Conservation (phyloP, 2,113 vertebrate species). For the Bambusicola thoracicus region DNA sequence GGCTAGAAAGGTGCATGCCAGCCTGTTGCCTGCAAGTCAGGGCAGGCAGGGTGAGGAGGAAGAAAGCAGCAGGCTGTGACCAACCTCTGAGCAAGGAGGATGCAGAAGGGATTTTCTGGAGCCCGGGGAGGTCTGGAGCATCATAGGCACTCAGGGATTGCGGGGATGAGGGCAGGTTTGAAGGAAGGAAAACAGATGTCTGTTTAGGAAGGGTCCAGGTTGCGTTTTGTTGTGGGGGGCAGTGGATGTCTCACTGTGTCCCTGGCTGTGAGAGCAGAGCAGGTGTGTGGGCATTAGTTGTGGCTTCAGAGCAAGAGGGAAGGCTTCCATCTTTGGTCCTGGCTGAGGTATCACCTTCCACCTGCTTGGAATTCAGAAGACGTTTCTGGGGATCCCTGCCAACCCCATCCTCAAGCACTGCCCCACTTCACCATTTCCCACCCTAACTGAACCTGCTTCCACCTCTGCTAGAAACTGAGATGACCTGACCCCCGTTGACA, state of each 20-base stretch:
- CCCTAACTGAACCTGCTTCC: not conserved
- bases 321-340: not conserved
- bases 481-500: not conserved
- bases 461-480: not conserved
- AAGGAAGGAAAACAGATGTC: not conserved
- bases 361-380: not conserved
- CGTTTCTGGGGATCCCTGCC: no score
- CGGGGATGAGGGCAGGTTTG: not conserved
- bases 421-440: accelerated
- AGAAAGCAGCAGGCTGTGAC: no score
- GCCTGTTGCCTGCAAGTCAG: no score
- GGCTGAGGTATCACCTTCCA: not conserved
- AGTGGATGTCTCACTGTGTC: not conserved
- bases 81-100: no score
- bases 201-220: not conserved
- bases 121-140: no score
- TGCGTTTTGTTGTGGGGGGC: not conserved
- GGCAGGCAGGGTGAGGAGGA: no score
- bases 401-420: no score
- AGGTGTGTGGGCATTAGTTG: not conserved
- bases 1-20: no score
- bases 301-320: not conserved
- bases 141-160: no score
- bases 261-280: not conserved
- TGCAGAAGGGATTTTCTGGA: no score